Base-by-base conservation (phyloP, 2,113 vertebrate species). In the Thalassoma bifasciatum region DNA sequence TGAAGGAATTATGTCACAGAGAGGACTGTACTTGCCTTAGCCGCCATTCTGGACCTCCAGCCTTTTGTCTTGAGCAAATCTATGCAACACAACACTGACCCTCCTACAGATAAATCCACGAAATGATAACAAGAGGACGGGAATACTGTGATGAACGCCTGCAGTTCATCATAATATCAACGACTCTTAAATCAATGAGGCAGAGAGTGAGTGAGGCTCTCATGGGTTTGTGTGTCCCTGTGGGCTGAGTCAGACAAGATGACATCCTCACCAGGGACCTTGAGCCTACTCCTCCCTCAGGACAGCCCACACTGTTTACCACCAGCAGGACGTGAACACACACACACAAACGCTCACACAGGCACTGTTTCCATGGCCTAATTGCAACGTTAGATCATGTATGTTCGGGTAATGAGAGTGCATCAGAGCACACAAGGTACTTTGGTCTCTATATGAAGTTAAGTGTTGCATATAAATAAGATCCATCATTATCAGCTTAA, bases 191-290 rank as follows among this genome's bases (percentile, higher is more conserved):
- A 86, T 86, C 87, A 90, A 86, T 87, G 85, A 85, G 65, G 83
- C 80, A 46, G 49, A 62, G 70, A 78, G 73, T 67, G 75, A 81
- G 62, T 70, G 71, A 63, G 75, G 80, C 88, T 83, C 88, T 24
- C 51, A 68, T 67, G 89, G 83, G 72, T 83, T 62, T 53, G 79
- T 75, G 75, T 23, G 57, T 87, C 91, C 87, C 89, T 72, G 72
- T 83, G 82, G 89, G 79, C 79, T 54, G 49, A 79, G 30, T 86
- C 85, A 79, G 73, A 91, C 66, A 82, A 80, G 83, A 92, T 89
- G 88, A 90, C 83, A 89, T 78, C 82, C 89, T 88, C 91, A 88
- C 83, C 79, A 71, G 91, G 87, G 89, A 89, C 80, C 63, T 72
- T 81, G 79, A 87, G 84, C 75, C 66, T 50, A 72, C 72, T 69